A percentile compares a stretch with the other conserved stretches of the same genome.
Conservation (phyloP, 1,140 invertebrate genomes). For the Nebria ingens region DNA sequence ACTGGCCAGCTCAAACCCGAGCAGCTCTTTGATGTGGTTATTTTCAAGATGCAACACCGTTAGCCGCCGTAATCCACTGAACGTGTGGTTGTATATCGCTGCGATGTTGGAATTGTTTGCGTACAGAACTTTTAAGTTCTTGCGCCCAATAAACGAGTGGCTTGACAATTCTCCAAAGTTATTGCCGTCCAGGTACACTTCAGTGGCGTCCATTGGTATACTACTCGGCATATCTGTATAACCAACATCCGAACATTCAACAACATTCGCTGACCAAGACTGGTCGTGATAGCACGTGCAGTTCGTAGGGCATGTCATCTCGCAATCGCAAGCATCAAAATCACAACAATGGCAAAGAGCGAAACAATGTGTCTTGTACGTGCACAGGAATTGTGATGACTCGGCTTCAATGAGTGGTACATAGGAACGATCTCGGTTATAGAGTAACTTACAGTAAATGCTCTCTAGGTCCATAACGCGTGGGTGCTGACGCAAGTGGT, state of each 20-base stretch:
- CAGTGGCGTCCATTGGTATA: constrained; percentile 90
- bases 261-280: constrained; percentile 86
- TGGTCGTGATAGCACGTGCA: constrained; percentile 92
- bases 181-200: constrained; percentile 87
- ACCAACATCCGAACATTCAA: constrained; percentile 74
- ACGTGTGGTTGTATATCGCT: constrained; percentile 77
- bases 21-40: constrained; percentile 67
- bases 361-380: constrained; percentile 87
- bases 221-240: constrained; percentile 72
- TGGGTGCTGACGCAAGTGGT: constrained; percentile 68
- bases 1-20: constrained; percentile 74
- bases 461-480: constrained; percentile 82
- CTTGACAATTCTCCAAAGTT: constrained; percentile 75
- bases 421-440: constrained; percentile 69
- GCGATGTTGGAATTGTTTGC: constrained; percentile 81
- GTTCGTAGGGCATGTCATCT: constrained; percentile 89
- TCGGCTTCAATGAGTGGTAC: constrained; percentile 74
- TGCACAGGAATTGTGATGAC: constrained; percentile 81
- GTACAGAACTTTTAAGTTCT: constrained; percentile 75
- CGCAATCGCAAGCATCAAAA: constrained; percentile 89
- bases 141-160: constrained; percentile 83
- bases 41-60: constrained; percentile 74
- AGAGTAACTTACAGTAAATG: constrained; percentile 81
- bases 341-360: constrained; percentile 89
- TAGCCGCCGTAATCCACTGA: constrained; percentile 71